Evolutionary conservation across 2,888 invertebrate genomes (phyloP).

Genomic region (Auanema freiburgensis): DNA sequence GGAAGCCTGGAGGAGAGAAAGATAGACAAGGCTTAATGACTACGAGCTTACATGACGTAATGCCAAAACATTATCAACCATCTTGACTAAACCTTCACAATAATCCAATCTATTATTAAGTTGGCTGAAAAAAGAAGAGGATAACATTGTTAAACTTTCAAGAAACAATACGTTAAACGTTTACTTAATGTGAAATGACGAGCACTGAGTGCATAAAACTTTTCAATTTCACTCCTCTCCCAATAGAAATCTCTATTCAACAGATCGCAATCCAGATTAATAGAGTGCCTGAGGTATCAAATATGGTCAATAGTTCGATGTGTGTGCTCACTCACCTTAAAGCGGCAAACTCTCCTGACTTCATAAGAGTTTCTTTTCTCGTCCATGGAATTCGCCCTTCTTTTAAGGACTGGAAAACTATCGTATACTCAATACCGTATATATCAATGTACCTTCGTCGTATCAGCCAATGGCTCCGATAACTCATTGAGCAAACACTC

Average conservation of each 20-base stretch:
- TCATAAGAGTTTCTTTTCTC: slow-evolving; percentile 47
- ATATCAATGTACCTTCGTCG: slow-evolving; percentile 32
- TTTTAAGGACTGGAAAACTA: slow-evolving; percentile 25
- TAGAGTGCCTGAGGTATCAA: slow-evolving; percentile 72
- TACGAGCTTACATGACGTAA: slow-evolving; percentile 76
- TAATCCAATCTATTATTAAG: slow-evolving; percentile 93
- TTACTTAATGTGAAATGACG: slow-evolving; percentile 70
- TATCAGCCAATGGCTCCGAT: slow-evolving; percentile 80
- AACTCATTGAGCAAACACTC: slow-evolving; percentile 83
- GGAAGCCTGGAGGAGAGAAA: slow-evolving; percentile 70
- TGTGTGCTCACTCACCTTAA: slow-evolving; percentile 23
- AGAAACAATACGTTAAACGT: slow-evolving; percentile 31
- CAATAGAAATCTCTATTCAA: slow-evolving; percentile 96
- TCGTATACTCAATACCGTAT: background rate
- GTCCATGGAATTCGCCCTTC: slow-evolving; percentile 54
- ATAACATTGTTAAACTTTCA: background rate
- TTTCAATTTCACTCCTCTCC: slow-evolving; percentile 88
- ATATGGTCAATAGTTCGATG: background rate
- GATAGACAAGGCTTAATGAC: background rate
- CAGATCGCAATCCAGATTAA: slow-evolving; percentile 90
- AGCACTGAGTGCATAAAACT: slow-evolving; percentile 80
- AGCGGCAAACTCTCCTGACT: slow-evolving; percentile 55
- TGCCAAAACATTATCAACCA: slow-evolving; percentile 84
- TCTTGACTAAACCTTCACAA: slow-evolving; percentile 86
- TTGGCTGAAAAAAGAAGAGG: slow-evolving; percentile 71